These are phyloP conservation scores for Azemiops feae DNA, from an alignment of 2,113 vertebrate species.

Conservation along the genomic window DNA sequence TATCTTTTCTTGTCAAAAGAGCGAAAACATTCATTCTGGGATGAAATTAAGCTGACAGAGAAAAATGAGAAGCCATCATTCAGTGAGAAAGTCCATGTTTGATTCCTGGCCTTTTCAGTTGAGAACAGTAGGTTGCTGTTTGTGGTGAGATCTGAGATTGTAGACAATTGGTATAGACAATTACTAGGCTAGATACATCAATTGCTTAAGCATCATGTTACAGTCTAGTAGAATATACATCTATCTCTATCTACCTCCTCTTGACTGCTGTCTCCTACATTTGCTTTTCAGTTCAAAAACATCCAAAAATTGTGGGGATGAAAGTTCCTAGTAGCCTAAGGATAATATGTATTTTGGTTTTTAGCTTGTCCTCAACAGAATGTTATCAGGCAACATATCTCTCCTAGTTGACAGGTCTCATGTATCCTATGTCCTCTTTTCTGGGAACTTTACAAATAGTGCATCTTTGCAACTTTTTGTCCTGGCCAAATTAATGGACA, in stretches of 20 bases:
- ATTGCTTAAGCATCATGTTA: background rate
- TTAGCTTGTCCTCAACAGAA: background rate
- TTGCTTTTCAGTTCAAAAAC: background rate
- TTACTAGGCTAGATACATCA: background rate
- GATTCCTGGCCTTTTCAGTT: background rate
- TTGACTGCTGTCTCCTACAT: background rate
- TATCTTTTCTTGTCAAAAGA: background rate
- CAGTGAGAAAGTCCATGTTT: background rate
- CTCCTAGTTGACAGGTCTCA: background rate
- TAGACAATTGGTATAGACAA: background rate
- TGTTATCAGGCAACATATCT: background rate
- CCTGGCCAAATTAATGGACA: background rate
- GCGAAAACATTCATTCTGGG: background rate
- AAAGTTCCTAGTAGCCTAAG: background rate
- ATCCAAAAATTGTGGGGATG: background rate
- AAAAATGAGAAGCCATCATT: background rate
- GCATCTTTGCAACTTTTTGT: background rate
- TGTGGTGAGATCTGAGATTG: background rate
- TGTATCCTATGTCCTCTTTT: background rate
- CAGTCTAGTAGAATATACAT: background rate
- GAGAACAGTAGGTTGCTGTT: background rate
- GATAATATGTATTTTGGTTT: background rate
- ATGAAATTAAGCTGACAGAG: background rate
- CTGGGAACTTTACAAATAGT: background rate
- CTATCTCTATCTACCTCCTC: background rate